Conservation (phyloP, 2,113 vertebrate genomes). For the Tamias sibiricus region DNA sequence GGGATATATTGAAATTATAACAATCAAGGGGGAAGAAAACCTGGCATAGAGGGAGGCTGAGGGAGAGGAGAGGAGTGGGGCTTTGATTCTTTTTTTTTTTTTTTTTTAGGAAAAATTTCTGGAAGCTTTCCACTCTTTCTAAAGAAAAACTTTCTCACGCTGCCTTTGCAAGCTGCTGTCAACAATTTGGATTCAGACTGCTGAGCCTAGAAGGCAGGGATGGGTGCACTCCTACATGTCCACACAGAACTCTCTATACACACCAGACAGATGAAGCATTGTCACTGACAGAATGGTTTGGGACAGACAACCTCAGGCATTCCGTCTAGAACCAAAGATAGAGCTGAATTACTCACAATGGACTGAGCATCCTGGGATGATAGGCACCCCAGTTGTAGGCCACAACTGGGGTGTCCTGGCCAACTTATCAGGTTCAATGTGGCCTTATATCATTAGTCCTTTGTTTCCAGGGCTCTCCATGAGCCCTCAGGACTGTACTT, state of each 20-base stretch:
- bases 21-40: not conserved
- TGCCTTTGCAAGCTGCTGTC: not conserved
- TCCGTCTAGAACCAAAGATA: not conserved
- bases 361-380: not conserved
- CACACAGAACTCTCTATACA: not conserved
- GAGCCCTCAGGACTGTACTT: not conserved
- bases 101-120: constrained; percentile 14
- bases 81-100: not conserved
- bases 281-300: not conserved
- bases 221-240: not conserved
- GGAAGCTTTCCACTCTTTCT: not conserved
- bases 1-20: not conserved
- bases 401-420: not conserved
- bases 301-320: not conserved
- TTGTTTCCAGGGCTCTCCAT: not conserved
- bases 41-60: not conserved
- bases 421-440: not conserved
- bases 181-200: not conserved
- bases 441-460: not conserved
- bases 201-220: not conserved
- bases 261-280: not conserved
- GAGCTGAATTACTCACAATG: not conserved
- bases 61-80: not conserved
- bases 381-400: not conserved
- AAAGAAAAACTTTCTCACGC: not conserved